Evolutionary conservation across 2,797 vertebrate genomes (phyloP), one percentile per base, ranked within the genome.

Genomic region (Yasuhikotakia modesta): DNA sequence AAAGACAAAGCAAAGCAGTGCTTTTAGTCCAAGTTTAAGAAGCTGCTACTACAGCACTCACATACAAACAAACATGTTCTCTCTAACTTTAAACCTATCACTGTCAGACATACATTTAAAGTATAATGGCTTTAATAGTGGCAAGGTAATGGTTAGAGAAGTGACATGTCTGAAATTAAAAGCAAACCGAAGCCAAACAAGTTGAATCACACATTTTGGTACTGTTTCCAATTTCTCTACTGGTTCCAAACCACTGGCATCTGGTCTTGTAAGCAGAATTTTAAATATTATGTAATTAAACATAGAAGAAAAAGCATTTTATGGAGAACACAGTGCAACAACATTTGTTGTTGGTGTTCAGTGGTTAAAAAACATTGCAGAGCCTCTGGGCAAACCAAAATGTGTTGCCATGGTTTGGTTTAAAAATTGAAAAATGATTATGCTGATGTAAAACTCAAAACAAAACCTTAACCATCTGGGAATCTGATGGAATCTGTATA

Each of bases 241-340:
- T n/a, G n/a, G n/a, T n/a, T n/a, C n/a, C n/a, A n/a, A 73, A 55
- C 60, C 81, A 30, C 81, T 58, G 66, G 57, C 19, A 57, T 55
- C 39, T 43, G 8, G 39, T 43, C 39, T 43, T 70, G 53, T 63
- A 55, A 45, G 35, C 63, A 19, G 13, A 52, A 63, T 39, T 65
- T 68, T 24, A 5, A 27, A 24, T 66, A 21, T 22, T 61, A 17
- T 73, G 58, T 82, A 81, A 85, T 82, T 85, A 79, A 63, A 81
- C 71, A 52, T 60, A 17, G 35, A 24, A 46, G 39, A 65, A 39
- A 22, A 78, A 52, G 16, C 57, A 30, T 32, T 52, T 74, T 57
- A 63, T 50, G 11, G 53, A 73, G 63, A 80, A 79, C 61, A 78
- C 39, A 30, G 53, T 3, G 14, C 32, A 45, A 53, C 19, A 48